Conservation (phyloP, 1,140 invertebrate species). For the Drosophila auraria region DNA sequence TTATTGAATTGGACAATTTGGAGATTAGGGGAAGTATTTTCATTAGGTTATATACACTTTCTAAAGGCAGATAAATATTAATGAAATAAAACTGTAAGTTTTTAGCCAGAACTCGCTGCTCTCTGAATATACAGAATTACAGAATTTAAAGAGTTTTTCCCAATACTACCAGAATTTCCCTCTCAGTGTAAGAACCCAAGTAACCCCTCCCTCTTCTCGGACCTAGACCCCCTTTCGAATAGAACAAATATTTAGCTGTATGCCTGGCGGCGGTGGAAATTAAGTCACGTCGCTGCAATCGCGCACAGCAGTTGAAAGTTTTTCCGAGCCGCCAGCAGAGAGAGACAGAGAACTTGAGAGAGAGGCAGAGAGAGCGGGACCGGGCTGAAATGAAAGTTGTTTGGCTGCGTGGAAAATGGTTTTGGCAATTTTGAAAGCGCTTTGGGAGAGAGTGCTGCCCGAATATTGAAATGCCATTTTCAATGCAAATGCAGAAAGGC, state of each 20-base stretch:
- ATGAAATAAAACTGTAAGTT: too few relatives aligned
- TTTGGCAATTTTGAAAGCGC: constrained; percentile 69
- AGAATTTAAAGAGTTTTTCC: neutral
- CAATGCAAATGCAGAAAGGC: constrained; percentile 80
- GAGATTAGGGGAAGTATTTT: too few relatives aligned
- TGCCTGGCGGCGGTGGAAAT: constrained; percentile 71
- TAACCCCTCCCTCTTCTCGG: constrained; percentile 4
- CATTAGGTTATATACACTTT: too few relatives aligned
- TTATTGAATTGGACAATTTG: too few relatives aligned
- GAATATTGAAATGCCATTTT: constrained; percentile 80
- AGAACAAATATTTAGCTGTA: constrained; percentile 79
- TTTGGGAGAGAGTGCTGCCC: constrained; percentile 18
- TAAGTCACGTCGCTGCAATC: constrained; percentile 83
- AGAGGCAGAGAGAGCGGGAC: neutral
- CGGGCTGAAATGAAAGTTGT: constrained; percentile 27
- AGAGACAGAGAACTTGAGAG: neutral
- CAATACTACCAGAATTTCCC: neutral
- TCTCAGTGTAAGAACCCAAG: constrained; percentile 17
- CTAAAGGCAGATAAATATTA: too few relatives aligned
- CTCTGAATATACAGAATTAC: neutral
- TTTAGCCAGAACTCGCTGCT: neutral
- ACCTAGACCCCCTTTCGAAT: constrained; percentile 9
- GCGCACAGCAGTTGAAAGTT: constrained; percentile 73
- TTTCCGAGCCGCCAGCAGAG: constrained; percentile 21
- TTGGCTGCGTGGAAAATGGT: constrained; percentile 41